Evolutionary conservation across 2,113 vertebrate genomes (phyloP), one percentile per base, ranked within the genome.

Genomic region (Mastomys coucha): DNA sequence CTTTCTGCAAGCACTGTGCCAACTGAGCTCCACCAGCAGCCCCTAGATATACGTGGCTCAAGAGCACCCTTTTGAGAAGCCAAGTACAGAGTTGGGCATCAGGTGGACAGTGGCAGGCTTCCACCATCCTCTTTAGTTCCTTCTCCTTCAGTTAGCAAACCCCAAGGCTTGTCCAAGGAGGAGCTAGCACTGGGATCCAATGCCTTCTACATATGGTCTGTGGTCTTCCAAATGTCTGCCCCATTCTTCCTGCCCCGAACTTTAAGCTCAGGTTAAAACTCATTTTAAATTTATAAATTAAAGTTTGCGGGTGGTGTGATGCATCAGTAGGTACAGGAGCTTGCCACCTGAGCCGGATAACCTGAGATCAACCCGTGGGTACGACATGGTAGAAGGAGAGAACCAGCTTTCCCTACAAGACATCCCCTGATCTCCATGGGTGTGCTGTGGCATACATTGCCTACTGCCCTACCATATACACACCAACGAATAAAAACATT

Each of bases 251-350:
- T 33, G 3, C 58, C 72, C 88, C 82, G 45, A 88, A 77, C 28
- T 82, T 85, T 86, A 58, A 82, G 5, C 63, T 82, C 14, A 69
- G 53, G 31, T 92, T 93, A 80, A 96, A 91, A 89, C 4, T 36
- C 72, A 89, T 51, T 94, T 92, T 77, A 26, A 67, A 51, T 84
- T 96, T 86, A 65, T 36, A 80, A 56, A 20, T 94, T 88, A 31
- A 65, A 45, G 22, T 31, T 65, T 1, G 3, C 16, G 39, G 7
- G 8, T 65, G 26, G 60, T 9, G 8, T 4, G 81, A 10, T 84
- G n/a, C 24, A 8, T 45, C n/a, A 65, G n/a, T 12, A 3, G 14
- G 0, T 93, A 73, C 72, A 96, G 56, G 67, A 87, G 16, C 28
- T 65, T 7, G 1, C 56, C 33, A 8, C n/a, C 82, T 49, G 60